phyloP scores from a whole-genome alignment of 2,888 invertebrate species.

The Spodoptera exigua region DNA sequence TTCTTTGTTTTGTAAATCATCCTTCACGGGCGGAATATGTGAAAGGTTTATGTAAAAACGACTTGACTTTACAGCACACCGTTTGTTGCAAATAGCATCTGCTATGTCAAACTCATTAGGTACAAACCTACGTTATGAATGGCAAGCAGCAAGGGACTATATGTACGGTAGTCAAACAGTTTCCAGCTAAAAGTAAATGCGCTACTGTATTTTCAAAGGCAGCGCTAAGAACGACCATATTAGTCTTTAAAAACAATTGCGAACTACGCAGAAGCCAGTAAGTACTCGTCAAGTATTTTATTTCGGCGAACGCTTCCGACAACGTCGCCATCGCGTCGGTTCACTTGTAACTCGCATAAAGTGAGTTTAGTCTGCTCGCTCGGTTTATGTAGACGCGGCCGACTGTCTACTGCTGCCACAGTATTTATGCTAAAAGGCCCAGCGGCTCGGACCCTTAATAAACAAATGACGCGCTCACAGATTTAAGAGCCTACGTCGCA shows the following conservation, averaged over 20 bases:
- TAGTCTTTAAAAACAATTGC: slow-evolving; percentile 12
- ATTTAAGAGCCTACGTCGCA: slow-evolving; percentile 80
- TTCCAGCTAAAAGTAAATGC: not conserved
- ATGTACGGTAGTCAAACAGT: too few relatives aligned
- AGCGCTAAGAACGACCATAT: not conserved
- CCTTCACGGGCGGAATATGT: not conserved
- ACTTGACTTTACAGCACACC: not conserved
- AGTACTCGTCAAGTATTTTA: slow-evolving; percentile 39
- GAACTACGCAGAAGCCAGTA: slow-evolving; percentile 12
- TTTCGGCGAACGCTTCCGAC: slow-evolving; percentile 55
- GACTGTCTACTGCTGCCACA: slow-evolving; percentile 62
- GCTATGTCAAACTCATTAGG: too few relatives aligned
- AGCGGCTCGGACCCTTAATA: slow-evolving; percentile 79
- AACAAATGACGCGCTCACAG: slow-evolving; percentile 83
- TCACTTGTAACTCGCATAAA: slow-evolving; percentile 52
- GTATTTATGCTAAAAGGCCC: slow-evolving; percentile 83
- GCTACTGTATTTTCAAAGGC: slow-evolving; percentile 4
- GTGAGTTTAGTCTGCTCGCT: slow-evolving; percentile 58
- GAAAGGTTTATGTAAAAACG: not conserved
- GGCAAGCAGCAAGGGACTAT: too few relatives aligned
- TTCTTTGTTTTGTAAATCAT: slow-evolving; percentile 33
- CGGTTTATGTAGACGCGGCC: slow-evolving; percentile 61
- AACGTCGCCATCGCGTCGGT: slow-evolving; percentile 21
- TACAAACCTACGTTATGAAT: too few relatives aligned
- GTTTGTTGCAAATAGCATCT: too few relatives aligned